phyloP scores from a whole-genome alignment of 1,140 invertebrate species.

The Brachionus koreanus region DNA sequence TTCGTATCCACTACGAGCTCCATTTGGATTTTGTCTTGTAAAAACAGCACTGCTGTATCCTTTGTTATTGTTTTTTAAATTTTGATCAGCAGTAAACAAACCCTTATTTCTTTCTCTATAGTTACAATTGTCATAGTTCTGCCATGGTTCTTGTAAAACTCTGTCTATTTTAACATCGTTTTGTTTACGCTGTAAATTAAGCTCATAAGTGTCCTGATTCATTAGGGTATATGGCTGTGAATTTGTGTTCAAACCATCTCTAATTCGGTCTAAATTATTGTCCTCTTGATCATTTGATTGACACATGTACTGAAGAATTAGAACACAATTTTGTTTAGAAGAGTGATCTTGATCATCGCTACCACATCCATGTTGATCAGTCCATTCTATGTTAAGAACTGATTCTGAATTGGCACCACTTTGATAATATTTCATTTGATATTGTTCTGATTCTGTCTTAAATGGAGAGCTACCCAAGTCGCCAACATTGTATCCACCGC shows the following conservation, averaged over 20 bases:
- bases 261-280: slow-evolving; percentile 43
- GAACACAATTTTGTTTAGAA: slow-evolving; percentile 55
- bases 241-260: slow-evolving; percentile 51
- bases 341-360: slow-evolving; percentile 49
- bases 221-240: slow-evolving; percentile 49
- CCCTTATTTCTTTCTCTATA: slow-evolving; percentile 54
- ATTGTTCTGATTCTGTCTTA: slow-evolving; percentile 51
- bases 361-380: slow-evolving; percentile 58
- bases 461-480: slow-evolving; percentile 49
- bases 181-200: slow-evolving; percentile 47
- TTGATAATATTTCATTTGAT: slow-evolving; percentile 58
- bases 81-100: slow-evolving; percentile 57
- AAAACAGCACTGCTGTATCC: slow-evolving; percentile 58
- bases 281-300: slow-evolving; percentile 47
- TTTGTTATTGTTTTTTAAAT: slow-evolving; percentile 52
- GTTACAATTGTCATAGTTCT: slow-evolving; percentile 56
- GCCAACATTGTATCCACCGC: slow-evolving; percentile 58
- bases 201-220: slow-evolving; percentile 47
- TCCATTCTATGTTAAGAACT: slow-evolving; percentile 54
- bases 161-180: slow-evolving; percentile 48
- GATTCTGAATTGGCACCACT: slow-evolving; percentile 51
- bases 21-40: slow-evolving; percentile 56
- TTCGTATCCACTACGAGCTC: slow-evolving; percentile 55
- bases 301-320: slow-evolving; percentile 58
- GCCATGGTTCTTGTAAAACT: slow-evolving; percentile 55